Conservation (phyloP, 2,797 vertebrate genomes). For the Allobates femoralis region DNA sequence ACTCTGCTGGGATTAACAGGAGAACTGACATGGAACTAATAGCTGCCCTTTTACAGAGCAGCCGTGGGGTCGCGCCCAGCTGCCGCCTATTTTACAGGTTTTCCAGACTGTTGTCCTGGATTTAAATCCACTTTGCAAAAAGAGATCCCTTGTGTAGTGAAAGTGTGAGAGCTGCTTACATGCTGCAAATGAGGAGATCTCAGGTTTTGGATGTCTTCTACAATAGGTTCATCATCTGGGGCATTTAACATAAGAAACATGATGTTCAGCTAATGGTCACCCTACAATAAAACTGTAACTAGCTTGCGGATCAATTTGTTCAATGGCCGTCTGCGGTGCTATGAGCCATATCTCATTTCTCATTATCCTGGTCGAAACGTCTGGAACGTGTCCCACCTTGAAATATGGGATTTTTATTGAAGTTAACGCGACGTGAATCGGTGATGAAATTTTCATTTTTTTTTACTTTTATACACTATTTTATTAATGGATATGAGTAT, state of each 20-base stretch:
- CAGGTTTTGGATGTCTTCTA: background rate
- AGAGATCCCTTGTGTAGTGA: background rate
- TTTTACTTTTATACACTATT: background rate
- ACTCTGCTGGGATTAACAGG: constrained; percentile 75
- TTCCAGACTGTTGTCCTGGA: constrained; percentile 4
- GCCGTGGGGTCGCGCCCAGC: constrained; percentile 78
- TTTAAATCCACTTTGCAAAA: constrained; percentile 28
- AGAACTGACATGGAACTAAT: constrained; percentile 82
- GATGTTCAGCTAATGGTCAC: constrained; percentile 21
- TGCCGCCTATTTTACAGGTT: constrained; percentile 69
- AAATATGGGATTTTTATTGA: constrained; percentile 15
- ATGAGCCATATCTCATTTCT: constrained; percentile 34
- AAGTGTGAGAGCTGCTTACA: background rate
- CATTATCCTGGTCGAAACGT: constrained; percentile 16
- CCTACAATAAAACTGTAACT: constrained; percentile 12
- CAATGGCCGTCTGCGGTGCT: constrained; percentile 18
- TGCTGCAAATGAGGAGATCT: background rate
- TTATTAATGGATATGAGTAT: background rate
- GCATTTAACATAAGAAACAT: constrained; percentile 33
- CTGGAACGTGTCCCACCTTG: constrained; percentile 3
- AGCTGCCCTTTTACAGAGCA: constrained; percentile 80
- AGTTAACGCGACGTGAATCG: background rate
- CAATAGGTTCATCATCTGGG: background rate
- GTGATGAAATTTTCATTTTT: background rate
- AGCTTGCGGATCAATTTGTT: constrained; percentile 29